These are phyloP conservation scores for Helobdella robusta DNA, from an alignment of 2,888 invertebrate species.

Conservation along the genomic window DNA sequence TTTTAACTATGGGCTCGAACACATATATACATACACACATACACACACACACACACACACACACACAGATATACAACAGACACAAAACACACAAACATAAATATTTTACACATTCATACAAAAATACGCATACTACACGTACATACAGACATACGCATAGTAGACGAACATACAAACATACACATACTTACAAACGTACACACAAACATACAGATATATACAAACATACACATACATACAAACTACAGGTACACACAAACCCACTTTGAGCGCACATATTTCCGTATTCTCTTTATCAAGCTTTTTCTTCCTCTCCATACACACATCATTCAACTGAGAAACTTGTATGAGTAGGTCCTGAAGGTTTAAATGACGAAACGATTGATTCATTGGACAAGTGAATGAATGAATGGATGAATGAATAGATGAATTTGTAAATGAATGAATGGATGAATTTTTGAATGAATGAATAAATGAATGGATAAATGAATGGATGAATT, in stretches of 20 bases:
- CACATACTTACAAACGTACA: slow-evolving; percentile 18
- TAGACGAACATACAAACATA: slow-evolving; percentile 22
- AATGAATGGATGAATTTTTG: too few species aligned
- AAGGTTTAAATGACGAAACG: not conserved
- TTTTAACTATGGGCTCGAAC: too few species aligned
- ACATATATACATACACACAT: slow-evolving; percentile 3
- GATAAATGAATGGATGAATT: too few species aligned
- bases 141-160: slow-evolving; percentile 19
- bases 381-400: not conserved
- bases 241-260: not conserved
- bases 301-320: not conserved
- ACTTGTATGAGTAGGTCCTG: slow-evolving; percentile 13
- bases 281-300: slow-evolving; percentile 4
- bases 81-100: slow-evolving; percentile 18
- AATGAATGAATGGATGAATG: too few species aligned
- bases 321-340: not conserved
- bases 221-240: slow-evolving; percentile 16
- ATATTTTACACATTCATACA: slow-evolving; percentile 14
- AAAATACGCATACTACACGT: slow-evolving; percentile 12
- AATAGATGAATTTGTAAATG: too few species aligned
- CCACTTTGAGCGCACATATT: slow-evolving; percentile 15
- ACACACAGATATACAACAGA: slow-evolving; percentile 24
- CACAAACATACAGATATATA: slow-evolving; percentile 17
- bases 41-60: slow-evolving; percentile 22
- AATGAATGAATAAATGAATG: too few species aligned